These are phyloP conservation scores for Champsocephalus esox DNA, from an alignment of 2,797 vertebrate genomes.

Conservation along the genomic window DNA sequence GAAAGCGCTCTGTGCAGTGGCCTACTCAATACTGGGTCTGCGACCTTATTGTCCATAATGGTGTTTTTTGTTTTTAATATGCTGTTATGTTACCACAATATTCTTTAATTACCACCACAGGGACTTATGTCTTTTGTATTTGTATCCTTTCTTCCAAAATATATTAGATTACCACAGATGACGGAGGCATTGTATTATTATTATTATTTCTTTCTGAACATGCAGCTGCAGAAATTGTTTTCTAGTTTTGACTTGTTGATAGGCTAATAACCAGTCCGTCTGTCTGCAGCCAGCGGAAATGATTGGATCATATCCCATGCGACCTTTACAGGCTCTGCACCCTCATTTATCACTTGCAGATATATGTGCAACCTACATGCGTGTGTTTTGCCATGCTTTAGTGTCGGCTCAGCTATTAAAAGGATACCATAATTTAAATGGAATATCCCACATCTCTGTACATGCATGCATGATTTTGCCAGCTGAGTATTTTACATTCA, in stretches of 20 bases:
- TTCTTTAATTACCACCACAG: conserved; percentile 40
- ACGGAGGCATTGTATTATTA: conserved; percentile 1
- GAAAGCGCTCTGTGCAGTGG: conserved; percentile 1
- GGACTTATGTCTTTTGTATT: conserved; percentile 19
- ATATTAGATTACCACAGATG: not conserved
- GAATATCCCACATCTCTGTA: conserved; percentile 14
- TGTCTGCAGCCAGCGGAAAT: conserved; percentile 50
- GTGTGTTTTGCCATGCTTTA: conserved; percentile 56
- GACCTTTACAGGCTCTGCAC: conserved; percentile 63
- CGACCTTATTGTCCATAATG: conserved; percentile 31
- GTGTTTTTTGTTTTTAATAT: conserved; percentile 18
- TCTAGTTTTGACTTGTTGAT: conserved; percentile 60
- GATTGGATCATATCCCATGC: conserved; percentile 67
- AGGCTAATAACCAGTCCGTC: conserved; percentile 55
- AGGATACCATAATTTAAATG: conserved; percentile 52
- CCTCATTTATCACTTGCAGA: conserved; percentile 67
- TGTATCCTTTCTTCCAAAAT: not conserved
- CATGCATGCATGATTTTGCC: conserved; percentile 37
- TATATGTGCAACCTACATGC: conserved; percentile 45
- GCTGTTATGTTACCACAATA: conserved; percentile 22
- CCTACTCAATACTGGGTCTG: conserved; percentile 4
- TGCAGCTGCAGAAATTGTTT: conserved; percentile 27
- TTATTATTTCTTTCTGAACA: conserved; percentile 11
- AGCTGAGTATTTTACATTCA: conserved; percentile 54
- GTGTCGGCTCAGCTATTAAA: conserved; percentile 48